Percentiles rank a stretch among this genome's conserved stretches.
Conservation (phyloP, 1,140 invertebrate genomes). For the Drosophila auraria region DNA sequence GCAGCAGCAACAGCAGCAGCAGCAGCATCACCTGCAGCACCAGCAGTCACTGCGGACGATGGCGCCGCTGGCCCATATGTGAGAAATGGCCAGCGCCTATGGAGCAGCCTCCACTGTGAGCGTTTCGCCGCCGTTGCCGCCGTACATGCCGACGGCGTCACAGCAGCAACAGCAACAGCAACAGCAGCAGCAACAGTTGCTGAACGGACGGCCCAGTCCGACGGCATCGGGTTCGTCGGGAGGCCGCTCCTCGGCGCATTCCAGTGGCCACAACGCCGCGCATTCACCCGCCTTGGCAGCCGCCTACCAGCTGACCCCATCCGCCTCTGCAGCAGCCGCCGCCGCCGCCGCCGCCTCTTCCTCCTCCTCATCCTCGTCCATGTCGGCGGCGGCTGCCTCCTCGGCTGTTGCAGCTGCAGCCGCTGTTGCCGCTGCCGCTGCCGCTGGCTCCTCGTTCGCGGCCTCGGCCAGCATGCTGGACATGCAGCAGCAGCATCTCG, state of each 20-base stretch:
- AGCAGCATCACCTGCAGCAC: constrained; percentile 85
- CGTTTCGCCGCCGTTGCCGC: constrained; percentile 56
- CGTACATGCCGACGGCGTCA: constrained; percentile 55
- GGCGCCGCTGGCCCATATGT: constrained; percentile 92
- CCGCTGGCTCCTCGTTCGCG: constrained; percentile 47
- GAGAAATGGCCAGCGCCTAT: constrained; percentile 86
- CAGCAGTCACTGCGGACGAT: constrained; percentile 88
- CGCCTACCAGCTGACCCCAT: constrained; percentile 66
- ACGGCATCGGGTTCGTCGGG: constrained; percentile 78
- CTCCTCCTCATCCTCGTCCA: constrained; percentile 31
- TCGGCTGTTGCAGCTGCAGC: constrained; percentile 22
- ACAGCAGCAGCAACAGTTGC: constrained; percentile 59
- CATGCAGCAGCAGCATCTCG: constrained; percentile 71
- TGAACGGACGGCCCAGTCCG: constrained; percentile 71
- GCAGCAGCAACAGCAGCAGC: constrained; percentile 71
- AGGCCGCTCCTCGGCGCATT: constrained; percentile 81
- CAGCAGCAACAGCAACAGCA: constrained; percentile 38
- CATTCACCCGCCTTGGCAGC: constrained; percentile 82
- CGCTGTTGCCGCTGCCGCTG: constrained; percentile 51
- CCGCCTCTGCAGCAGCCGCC: constrained; percentile 16
- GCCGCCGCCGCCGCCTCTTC: constrained; percentile 9
- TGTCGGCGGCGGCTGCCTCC: constrained; percentile 12
- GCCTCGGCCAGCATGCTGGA: constrained; percentile 78
- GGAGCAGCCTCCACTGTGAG: constrained; percentile 64
- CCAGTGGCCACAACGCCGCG: constrained; percentile 70